phyloP scores from a whole-genome alignment of 2,113 vertebrate genomes.

The Sylvia atricapilla region DNA sequence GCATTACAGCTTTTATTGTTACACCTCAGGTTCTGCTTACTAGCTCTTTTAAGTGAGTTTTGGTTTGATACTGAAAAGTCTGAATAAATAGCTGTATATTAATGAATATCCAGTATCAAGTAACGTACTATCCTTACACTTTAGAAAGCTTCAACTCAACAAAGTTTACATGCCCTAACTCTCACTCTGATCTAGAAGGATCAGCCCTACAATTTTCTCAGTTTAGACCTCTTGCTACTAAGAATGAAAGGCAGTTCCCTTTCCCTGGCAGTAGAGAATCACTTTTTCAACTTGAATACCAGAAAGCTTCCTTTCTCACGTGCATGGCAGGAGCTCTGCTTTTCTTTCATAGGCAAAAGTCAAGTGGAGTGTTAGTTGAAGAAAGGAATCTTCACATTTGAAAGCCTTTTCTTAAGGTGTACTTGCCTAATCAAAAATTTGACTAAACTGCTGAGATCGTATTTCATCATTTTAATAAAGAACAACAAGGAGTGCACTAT shows the following conservation, averaged over 20 bases:
- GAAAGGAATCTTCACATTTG: constrained; percentile 57
- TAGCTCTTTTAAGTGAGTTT: too few species aligned
- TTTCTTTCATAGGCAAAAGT: constrained; percentile 55
- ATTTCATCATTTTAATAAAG: constrained; percentile 49
- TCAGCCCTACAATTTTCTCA: not conserved
- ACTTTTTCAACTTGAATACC: constrained; percentile 29
- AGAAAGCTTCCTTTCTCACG: constrained; percentile 39
- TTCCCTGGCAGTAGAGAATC: constrained; percentile 10
- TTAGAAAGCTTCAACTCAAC: not conserved
- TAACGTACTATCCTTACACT: not conserved
- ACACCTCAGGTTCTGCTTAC: too few species aligned
- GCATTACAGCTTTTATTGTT: too few species aligned
- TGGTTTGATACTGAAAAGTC: too few species aligned
- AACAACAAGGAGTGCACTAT: constrained; percentile 60
- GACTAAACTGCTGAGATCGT: constrained; percentile 16
- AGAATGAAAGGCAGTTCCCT: constrained; percentile 5
- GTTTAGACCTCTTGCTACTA: not conserved
- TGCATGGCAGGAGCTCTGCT: constrained; percentile 50
- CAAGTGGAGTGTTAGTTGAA: constrained; percentile 58
- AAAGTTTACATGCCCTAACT: not conserved
- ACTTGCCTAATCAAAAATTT: constrained; percentile 50
- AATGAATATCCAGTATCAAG: not conserved
- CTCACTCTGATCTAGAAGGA: not conserved
- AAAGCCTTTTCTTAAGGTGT: constrained; percentile 50
- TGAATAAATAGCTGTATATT: too few species aligned